Evolutionary conservation across 2,888 invertebrate species (phyloP).

Genomic region (Metopia argyrocephala): DNA sequence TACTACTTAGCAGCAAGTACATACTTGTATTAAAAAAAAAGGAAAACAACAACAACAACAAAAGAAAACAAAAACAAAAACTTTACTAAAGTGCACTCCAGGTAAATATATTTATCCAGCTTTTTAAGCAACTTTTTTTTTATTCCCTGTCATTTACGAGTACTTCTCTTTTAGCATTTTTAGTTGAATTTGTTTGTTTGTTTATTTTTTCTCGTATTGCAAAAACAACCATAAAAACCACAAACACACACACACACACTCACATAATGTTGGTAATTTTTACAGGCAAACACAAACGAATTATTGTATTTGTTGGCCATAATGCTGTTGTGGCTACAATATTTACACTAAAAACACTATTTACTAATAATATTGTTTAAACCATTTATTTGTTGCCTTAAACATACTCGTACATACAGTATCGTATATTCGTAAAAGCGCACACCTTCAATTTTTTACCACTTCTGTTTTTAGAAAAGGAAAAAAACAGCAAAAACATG

Average conservation of each 20-base stretch:
- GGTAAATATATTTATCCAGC: constrained; percentile 33
- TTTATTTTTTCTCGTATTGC: neutral
- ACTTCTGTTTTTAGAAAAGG: neutral
- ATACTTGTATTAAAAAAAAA: too few relatives aligned
- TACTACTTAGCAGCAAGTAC: too few relatives aligned
- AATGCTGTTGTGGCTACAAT: neutral
- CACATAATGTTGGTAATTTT: constrained; percentile 55
- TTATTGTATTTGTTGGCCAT: constrained; percentile 22
- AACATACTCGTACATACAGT: neutral
- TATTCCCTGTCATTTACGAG: neutral
- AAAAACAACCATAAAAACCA: constrained; percentile 46
- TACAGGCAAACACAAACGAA: constrained; percentile 42
- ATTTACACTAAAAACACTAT: constrained; percentile 10
- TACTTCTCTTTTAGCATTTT: neutral
- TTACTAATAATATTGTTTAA: constrained; percentile 30
- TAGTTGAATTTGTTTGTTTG: neutral
- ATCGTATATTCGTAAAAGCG: neutral
- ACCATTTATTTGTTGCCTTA: constrained; percentile 28
- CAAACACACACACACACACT: too few relatives aligned
- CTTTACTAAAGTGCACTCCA: too few relatives aligned
- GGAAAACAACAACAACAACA: neutral
- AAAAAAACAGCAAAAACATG: neutral
- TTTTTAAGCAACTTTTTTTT: constrained; percentile 1
- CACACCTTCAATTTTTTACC: neutral
- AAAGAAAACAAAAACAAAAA: neutral